A percentile compares a stretch with the other conserved stretches of the same genome.
Evolutionary conservation across 1,140 invertebrate genomes (phyloP).

Genomic region (Aphelenchoides besseyi): DNA sequence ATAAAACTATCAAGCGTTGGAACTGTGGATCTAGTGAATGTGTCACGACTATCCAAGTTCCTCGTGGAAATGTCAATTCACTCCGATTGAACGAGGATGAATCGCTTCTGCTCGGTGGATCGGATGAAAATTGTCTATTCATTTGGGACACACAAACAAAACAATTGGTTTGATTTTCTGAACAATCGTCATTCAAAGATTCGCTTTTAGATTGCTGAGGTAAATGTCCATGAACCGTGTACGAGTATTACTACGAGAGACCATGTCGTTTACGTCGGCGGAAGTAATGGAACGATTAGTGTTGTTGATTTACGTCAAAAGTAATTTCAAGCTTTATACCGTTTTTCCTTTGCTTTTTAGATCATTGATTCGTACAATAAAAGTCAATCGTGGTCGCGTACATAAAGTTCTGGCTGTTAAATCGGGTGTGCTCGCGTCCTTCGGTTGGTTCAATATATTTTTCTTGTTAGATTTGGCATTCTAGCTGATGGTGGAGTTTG

Average conservation of each 20-base stretch:
- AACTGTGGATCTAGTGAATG: constrained; percentile 70
- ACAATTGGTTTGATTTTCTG: constrained; percentile 22
- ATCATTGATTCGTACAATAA: constrained; percentile 15
- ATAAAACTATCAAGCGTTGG: constrained; percentile 73
- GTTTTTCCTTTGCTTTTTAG: constrained; percentile 30
- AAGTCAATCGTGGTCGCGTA: constrained; percentile 24
- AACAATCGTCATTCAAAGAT: constrained; percentile 28
- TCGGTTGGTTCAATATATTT: constrained; percentile 27
- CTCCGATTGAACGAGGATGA: constrained; percentile 60
- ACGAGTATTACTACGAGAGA: constrained; percentile 12
- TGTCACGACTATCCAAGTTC: constrained; percentile 66
- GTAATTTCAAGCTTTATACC: constrained; percentile 15
- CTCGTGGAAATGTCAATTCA: constrained; percentile 66
- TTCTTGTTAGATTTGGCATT: constrained; percentile 10
- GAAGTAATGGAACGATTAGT: constrained; percentile 22
- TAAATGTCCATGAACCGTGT: constrained; percentile 49
- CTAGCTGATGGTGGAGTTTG: constrained; percentile 21
- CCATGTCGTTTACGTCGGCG: constrained; percentile 33
- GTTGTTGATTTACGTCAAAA: constrained; percentile 26
- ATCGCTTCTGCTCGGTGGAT: constrained; percentile 19
- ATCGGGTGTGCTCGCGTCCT: constrained; percentile 28
- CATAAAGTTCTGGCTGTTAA: not conserved
- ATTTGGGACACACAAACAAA: constrained; percentile 10
- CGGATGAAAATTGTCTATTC: constrained; percentile 24
- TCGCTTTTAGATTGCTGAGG: constrained; percentile 52